Conservation (phyloP, 2,888 invertebrate species). For the Drosophila macrospina region DNA sequence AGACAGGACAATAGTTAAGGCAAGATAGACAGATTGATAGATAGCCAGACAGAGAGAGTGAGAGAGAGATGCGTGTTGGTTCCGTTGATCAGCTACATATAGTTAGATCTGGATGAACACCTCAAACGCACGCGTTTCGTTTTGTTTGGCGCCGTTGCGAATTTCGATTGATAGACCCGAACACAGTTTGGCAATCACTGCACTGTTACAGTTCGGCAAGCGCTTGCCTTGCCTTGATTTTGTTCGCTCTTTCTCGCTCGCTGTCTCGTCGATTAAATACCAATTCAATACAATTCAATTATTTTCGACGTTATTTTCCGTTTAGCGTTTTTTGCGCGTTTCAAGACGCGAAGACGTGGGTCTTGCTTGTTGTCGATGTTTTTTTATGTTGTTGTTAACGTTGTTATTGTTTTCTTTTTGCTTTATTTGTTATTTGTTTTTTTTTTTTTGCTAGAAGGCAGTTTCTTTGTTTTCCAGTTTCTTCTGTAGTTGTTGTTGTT, state of each 20-base stretch:
- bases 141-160: slow-evolving; percentile 68
- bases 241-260: not conserved
- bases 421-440: slow-evolving; percentile 37
- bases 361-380: slow-evolving; percentile 42
- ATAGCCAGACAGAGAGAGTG: not conserved
- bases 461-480: slow-evolving; percentile 71
- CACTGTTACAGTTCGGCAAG: slow-evolving; percentile 23
- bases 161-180: slow-evolving; percentile 3
- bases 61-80: slow-evolving; percentile 1
- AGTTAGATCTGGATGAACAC: slow-evolving; percentile 42
- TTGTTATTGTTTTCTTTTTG: slow-evolving; percentile 44
- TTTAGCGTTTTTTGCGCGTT: slow-evolving; percentile 50
- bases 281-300: slow-evolving; percentile 48
- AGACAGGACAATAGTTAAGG: not conserved
- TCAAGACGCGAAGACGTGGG: slow-evolving; percentile 64
- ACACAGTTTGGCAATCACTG: slow-evolving; percentile 17
- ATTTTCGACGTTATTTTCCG: slow-evolving; percentile 42
- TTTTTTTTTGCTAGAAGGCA: slow-evolving; percentile 45
- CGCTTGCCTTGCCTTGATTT: slow-evolving; percentile 16
- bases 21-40: not conserved
- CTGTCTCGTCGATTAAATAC: slow-evolving; percentile 15
- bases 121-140: slow-evolving; percentile 70
- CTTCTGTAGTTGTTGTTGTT: slow-evolving; percentile 27
- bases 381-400: slow-evolving; percentile 19
- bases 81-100: slow-evolving; percentile 63